Evolutionary conservation across 2,113 vertebrate species (phyloP), one percentile per base, ranked within the genome.

Genomic region (Gallinago media): DNA sequence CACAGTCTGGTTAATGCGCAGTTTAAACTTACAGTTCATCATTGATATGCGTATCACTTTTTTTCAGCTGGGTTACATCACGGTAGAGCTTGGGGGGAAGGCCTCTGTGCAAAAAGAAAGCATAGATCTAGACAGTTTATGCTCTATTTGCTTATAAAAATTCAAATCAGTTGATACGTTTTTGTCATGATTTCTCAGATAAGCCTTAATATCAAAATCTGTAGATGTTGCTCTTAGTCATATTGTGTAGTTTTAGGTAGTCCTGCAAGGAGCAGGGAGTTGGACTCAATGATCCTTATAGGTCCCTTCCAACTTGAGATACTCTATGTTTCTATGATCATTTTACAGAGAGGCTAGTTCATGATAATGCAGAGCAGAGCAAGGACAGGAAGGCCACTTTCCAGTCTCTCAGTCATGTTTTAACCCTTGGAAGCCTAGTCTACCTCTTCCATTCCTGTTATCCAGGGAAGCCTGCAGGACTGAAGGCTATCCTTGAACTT

Each of bases 21-120:
- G 8, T 50, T 65, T 78, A 77, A 82, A 98, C 98, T 96, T 97
- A 98, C 97, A 98, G 78, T 61, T 98, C 98, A 82, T 99, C 98
- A 77, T 98, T 99, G 44, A 96, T 94, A 44, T 87, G 94, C 81
- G 96, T 16, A 50, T 97, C 89, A 79, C 96, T 98, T 94, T 98
- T 99, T 84, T 95, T 98, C 83, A 95, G 96, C 44, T 94, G 71
- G 8, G 91, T 97, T 47, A 97, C 49, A 56, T 97, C 76, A 78
- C 94, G 96, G 42, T 83, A 91, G 47, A 97, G 96, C 74, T 97
- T 73, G 76, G 97, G 74, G 54, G 81, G 92, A 95, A 98, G 38
- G 38, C 92, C 93, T 81, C 98, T 98, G 95, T 70, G 66, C 94
- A 96, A 93, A 94, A 40, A 87, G 67, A 75, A 85, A 72, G 8